phyloP scores from a whole-genome alignment of 2,888 invertebrate species.

The Bedellia somnulentella region DNA sequence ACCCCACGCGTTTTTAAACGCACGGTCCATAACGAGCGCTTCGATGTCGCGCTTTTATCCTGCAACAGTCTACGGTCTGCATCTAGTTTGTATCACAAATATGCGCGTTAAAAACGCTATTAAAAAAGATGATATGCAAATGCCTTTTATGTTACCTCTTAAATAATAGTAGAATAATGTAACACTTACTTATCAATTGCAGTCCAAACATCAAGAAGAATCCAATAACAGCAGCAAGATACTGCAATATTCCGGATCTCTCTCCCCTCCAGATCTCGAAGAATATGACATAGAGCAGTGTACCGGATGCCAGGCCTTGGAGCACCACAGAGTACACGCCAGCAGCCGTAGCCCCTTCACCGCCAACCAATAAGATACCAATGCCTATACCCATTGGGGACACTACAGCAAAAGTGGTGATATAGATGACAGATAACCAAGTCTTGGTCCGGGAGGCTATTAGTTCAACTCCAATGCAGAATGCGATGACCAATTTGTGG shows the following conservation, averaged over 20 bases:
- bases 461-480: slow-evolving; percentile 85
- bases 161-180: too few relatives aligned
- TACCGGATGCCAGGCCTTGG: slow-evolving; percentile 90
- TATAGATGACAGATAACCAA: slow-evolving; percentile 65
- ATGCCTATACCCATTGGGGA: slow-evolving; percentile 81
- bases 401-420: slow-evolving; percentile 75
- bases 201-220: slow-evolving; percentile 74
- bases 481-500: slow-evolving; percentile 85
- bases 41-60: too few relatives aligned
- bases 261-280: slow-evolving; percentile 80
- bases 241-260: slow-evolving; percentile 65
- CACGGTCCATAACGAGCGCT: too few relatives aligned
- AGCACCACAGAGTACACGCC: slow-evolving; percentile 66
- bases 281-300: slow-evolving; percentile 93
- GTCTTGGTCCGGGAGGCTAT: slow-evolving; percentile 70
- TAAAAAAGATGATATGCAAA: too few relatives aligned
- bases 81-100: too few relatives aligned
- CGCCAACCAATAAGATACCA: slow-evolving; percentile 67
- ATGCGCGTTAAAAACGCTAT: too few relatives aligned
- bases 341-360: slow-evolving; percentile 56
- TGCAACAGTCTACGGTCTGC: too few relatives aligned
- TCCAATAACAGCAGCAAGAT: slow-evolving; percentile 66
- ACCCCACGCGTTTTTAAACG: too few relatives aligned
- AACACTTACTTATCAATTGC: slow-evolving; percentile 61
- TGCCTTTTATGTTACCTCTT: too few relatives aligned